Conservation (phyloP, 2,113 vertebrate genomes). For the Saccopteryx bilineata region DNA sequence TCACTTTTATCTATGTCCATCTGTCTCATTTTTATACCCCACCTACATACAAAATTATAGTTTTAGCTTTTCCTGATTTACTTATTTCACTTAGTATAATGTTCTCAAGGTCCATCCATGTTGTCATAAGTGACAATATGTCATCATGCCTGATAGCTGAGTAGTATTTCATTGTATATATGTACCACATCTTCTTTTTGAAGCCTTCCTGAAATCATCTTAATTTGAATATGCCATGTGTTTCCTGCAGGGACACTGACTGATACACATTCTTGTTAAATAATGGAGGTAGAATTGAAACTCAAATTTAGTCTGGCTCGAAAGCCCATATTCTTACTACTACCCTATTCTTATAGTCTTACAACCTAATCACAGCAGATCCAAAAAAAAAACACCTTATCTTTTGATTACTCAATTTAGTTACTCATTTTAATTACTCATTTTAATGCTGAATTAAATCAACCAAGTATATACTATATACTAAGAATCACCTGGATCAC, state of each 20-base stretch:
- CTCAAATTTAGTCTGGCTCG: background rate
- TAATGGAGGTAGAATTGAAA: background rate
- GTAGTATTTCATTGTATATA: too few species aligned
- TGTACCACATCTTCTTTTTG: too few species aligned
- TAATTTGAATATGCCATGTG: conserved; percentile 13
- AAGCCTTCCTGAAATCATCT: conserved; percentile 31
- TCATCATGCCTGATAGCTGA: too few species aligned
- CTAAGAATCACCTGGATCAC: conserved; percentile 42
- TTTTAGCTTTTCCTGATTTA: too few species aligned
- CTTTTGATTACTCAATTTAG: conserved; percentile 23
- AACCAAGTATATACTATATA: background rate
- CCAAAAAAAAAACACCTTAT: background rate
- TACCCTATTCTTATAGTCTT: background rate
- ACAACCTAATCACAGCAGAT: background rate
- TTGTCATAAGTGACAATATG: too few species aligned
- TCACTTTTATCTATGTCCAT: too few species aligned
- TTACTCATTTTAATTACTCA: background rate
- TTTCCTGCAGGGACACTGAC: conserved; percentile 2
- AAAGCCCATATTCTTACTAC: conserved; percentile 5
- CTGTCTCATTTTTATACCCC: too few species aligned
- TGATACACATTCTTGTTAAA: conserved; percentile 44
- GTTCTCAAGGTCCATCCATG: too few species aligned
- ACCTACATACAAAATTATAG: too few species aligned
- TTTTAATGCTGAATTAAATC: conserved; percentile 38
- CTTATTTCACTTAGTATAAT: too few species aligned